Base-by-base conservation (phyloP, 1,140 invertebrate genomes). In the Stenopsyche tienmushanensis region DNA sequence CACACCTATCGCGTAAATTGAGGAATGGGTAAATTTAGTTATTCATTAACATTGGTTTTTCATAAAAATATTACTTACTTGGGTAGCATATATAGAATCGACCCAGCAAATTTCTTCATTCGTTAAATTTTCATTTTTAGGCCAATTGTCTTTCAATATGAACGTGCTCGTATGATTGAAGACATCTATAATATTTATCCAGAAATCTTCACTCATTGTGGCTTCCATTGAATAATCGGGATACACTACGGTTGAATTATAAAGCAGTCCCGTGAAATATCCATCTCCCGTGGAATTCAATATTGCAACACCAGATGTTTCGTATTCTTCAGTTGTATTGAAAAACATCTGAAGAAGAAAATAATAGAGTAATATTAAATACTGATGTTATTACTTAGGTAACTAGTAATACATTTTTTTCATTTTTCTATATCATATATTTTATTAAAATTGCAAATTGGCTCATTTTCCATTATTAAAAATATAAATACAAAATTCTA, bases 91-190 rank as follows among this genome's bases (percentile, higher is more conserved):
- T 7, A 68, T 71, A 23, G 76, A 73, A 21, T 47, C 20, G 1
- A 64, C 66, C n/a, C 52, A 64, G 17, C 68, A 60, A n/a, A n/a
- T n/a, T n/a, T n/a, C n/a, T 47, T 47, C 20, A 20, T 71, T 63
- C 39, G 64, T 71, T 18, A 34, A 10, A 49, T 69, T 72, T 49
- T 55, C 71, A 34, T 74, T 71, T 49, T 65, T 63, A 0, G 75
- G 75, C 74, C 74, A 77, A 59, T 76, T 77, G 24, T 74, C 72
- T 20, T 49, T 72, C 39, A 77, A 67, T 18, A 74, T 41, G 65
- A 74, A 73, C 7, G 74, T 73, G 54, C 67, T 60, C 15, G 71
- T 59, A 50, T 50, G n/a, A 13, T 39, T 53, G 8, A 21, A 42
- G 64, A 62, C 1, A 55, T 7, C 5, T n/a, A n/a, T n/a, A n/a